phyloP scores from a whole-genome alignment of 2,113 vertebrate species.

The Pachypanchax playfairii region DNA sequence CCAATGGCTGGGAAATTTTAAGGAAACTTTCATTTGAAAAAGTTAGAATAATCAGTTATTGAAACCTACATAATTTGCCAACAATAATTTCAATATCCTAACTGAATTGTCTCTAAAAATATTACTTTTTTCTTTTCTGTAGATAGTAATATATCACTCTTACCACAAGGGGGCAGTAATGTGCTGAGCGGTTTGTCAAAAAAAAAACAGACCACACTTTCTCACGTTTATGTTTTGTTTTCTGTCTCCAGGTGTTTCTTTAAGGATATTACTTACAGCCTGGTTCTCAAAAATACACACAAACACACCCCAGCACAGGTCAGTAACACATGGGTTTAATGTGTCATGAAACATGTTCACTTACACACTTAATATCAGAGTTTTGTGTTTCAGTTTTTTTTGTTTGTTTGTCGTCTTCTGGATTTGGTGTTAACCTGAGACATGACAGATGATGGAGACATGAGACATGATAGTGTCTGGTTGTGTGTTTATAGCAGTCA shows the following conservation, averaged over 20 bases:
- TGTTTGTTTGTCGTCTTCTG: too few relatives aligned
- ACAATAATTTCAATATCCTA: too few relatives aligned
- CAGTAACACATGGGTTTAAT: too few relatives aligned
- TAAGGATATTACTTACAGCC: slow-evolving; percentile 42
- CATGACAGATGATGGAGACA: too few relatives aligned
- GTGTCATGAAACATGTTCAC: too few relatives aligned
- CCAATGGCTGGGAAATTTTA: too few relatives aligned
- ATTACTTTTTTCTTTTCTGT: not conserved
- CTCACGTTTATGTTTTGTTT: not conserved
- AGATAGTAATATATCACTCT: not conserved
- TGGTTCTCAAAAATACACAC: slow-evolving; percentile 38
- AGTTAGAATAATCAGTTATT: not conserved
- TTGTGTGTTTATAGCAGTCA: not conserved
- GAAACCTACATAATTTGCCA: too few relatives aligned
- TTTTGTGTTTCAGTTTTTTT: too few relatives aligned
- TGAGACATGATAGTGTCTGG: not conserved
- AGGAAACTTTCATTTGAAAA: too few relatives aligned
- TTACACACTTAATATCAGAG: too few relatives aligned
- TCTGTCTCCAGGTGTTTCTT: slow-evolving; percentile 56
- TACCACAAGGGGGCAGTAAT: not conserved
- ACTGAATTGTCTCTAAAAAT: not conserved
- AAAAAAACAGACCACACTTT: too few relatives aligned
- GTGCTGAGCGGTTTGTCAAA: not conserved
- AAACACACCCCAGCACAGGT: slow-evolving; percentile 53
- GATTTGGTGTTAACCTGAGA: too few relatives aligned